These are phyloP conservation scores for Sceliomorpha sp. DNA, from an alignment of 2,888 invertebrate genomes.

Conservation along the genomic window DNA sequence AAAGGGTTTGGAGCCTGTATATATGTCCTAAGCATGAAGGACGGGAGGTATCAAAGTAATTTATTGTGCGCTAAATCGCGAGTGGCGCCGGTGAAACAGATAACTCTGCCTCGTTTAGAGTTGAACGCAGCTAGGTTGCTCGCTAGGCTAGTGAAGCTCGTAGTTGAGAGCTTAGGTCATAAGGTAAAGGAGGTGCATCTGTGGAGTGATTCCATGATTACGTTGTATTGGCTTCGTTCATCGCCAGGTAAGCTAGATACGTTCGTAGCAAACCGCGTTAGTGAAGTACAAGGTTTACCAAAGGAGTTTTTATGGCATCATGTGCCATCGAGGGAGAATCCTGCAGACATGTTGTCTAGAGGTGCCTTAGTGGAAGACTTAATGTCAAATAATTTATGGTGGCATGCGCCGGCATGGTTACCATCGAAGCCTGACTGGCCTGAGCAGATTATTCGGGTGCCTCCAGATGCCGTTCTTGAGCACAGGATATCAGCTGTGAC, in stretches of 20 bases:
- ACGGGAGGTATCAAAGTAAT: conserved; percentile 1
- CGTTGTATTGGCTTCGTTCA: too few species aligned
- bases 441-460: neutral
- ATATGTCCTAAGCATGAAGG: too few species aligned
- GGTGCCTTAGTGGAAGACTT: neutral
- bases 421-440: neutral
- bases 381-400: conserved; percentile 3
- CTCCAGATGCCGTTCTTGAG: neutral
- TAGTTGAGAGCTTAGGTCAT: too few species aligned
- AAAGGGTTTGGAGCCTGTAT: too few species aligned
- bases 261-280: conserved; percentile 9
- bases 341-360: neutral
- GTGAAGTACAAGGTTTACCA: conserved; percentile 5
- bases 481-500: neutral
- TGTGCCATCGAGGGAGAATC: too few species aligned
- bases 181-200: too few species aligned
- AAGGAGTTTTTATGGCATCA: neutral
- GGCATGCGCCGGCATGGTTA: neutral
- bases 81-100: conserved; percentile 2
- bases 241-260: too few species aligned
- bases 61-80: too few species aligned
- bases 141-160: too few species aligned
- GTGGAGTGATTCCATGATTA: too few species aligned
- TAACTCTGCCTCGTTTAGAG: too few species aligned
- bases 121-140: too few species aligned